Base-by-base conservation (phyloP, 2,113 vertebrate species). In the Cygnus atratus region DNA sequence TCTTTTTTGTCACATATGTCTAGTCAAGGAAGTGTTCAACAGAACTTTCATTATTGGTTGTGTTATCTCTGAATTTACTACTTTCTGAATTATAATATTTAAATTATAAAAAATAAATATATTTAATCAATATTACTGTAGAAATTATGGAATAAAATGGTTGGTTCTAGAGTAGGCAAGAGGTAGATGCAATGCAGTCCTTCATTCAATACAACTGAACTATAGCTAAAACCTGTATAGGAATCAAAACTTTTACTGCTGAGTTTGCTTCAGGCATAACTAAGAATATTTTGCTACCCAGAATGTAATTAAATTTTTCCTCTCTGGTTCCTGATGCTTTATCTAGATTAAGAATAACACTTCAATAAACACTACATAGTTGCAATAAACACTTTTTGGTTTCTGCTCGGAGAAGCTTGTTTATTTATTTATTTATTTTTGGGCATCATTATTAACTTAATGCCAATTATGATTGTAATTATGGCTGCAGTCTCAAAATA, bases 401-500 rank as follows among this genome's bases (percentile, higher is more conserved):
- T 86, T 92, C 67, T 63, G 13, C 62, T 83, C 31, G 17, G 50
- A 41, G 84, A 91, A 96, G 67, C 33, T 61, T 93, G 54, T 0
- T 3, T 46, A 46, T 67, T 58, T 35, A 37, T 62, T 10, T 62
- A 17, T 62, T 52, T 52, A 21, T 9, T 37, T 62, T 93, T 94
- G 85, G 82, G 58, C 33, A 28, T 44, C 17, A 48, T 79, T 88
- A 25, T 85, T 92, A 85, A 57, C 39, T 71, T 91, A 85, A 82
- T 94, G 54, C 54, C 48, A 68, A 62, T 88, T 92, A 85, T 50
- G n/a, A 8, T 29, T 70, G 44, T 79, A 87, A 92, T 94, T 94
- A 90, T 80, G 75, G 50, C 41, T 33, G 7, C 67, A 83, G 62
- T 90, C 44, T 33, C 41, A 24, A 73, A 70, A 39, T 50, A 13